Evolutionary conservation across 2,113 vertebrate genomes (phyloP), one percentile per base, ranked within the genome.

Genomic region (Peromyscus californicus): DNA sequence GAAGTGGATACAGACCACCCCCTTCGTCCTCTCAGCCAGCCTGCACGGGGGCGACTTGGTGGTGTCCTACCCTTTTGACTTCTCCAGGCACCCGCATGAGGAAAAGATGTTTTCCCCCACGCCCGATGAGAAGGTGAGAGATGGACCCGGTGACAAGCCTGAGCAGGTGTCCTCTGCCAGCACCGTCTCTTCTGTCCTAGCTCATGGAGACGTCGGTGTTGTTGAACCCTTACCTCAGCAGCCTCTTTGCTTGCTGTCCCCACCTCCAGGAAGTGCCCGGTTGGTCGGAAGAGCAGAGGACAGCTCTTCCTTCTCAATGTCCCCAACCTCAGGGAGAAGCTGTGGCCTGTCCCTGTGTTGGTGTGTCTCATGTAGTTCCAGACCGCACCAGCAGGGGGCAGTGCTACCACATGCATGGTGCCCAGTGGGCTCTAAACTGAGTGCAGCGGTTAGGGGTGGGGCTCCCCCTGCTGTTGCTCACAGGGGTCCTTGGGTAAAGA

Each of bases 1-100:
- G 99, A 99, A 99, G 97, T 99, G 99, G 99, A 98, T 99, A 96
- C 98, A 99, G 74, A 98, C 99, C 0, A 97, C 99, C 22, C 99
- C 99, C 0, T 99, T 99, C 0, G 99, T 99, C 85, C 99, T 99
- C 92, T 99, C 99, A 1, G 99, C 99, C 94, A 99, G 99, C 97
- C 99, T 99, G 54, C 99, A 99, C 0, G 99, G 99, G 2, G 99
- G 99, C 0, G 99, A 99, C 88, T 99, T 99, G 91, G 99, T 99
- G 82, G 98, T 99, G 70, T 99, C 99, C 7, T 99, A 99, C 93
- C 99, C 99, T 65, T 99, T 99, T 0, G 99, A 99, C 98, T 99
- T 99, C 97, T 99, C 99, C 21, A 99, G 97, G 96, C 99, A 99
- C 91, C 99, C 99, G 0, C 98, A 99, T 2, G 99, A 99, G 97